Evolutionary conservation across 2,797 vertebrate genomes (phyloP), one percentile per base, ranked within the genome.

Genomic region (Diplodus sargus): DNA sequence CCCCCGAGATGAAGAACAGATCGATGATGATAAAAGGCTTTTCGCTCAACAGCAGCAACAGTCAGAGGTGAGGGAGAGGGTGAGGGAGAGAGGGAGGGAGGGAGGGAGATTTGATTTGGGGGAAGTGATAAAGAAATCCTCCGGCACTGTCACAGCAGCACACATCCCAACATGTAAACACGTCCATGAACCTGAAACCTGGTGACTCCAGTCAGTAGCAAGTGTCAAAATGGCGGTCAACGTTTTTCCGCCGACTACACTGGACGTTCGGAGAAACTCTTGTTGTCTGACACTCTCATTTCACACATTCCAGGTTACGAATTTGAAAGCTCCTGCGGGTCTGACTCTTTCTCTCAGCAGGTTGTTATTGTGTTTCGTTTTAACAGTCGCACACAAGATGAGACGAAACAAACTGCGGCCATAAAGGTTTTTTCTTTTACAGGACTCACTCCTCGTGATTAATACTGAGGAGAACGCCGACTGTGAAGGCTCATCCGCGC

Each of bases 121-220:
- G 51, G 39, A 70, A 20, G 72, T 43, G 68, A 69, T 57, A 56
- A 58, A 74, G 14, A 48, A 82, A 52, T 15, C 23, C 23, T 69
- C 20, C 42, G 81, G 66, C 75, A 72, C 25, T 47, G 22, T 61
- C 15, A 64, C n/a, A 58, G 52, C 13, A 73, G 43, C 70, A 69
- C 39, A 70, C 43, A 25, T 52, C 70, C 70, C 76, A n/a, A 52
- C 6, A 72, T 74, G 78, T 86, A 82, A 83, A 86, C 76, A 39
- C 72, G 66, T 64, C 69, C n/a, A 78, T 51, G 15, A 71, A 62
- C 57, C 34, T 34, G 30, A 34, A 34, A 34, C 30, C 30, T 54
- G 49, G 28, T 70, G 34, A n/a, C 18, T 45, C 42, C 13, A 22
- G 17, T 14, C 4, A 49, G 59, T 12, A 30, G 14, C 43, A 52